Percentiles rank a stretch among this genome's conserved stretches.
phyloP scores from a whole-genome alignment of 2,888 invertebrate species.

The Patella ulyssiponensis region DNA sequence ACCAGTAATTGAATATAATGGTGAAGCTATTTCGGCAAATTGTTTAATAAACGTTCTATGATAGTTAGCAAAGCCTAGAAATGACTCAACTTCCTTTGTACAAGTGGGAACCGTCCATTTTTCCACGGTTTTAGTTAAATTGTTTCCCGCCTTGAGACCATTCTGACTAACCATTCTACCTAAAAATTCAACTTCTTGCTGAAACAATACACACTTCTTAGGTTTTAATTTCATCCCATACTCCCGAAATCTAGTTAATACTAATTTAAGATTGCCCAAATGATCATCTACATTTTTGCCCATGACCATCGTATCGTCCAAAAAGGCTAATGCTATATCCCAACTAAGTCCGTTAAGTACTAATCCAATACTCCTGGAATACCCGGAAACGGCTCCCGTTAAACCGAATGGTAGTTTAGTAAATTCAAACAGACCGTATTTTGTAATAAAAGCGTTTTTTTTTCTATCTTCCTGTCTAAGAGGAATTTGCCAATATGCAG shows the following conservation, averaged over 20 bases:
- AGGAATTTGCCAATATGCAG: slow-evolving; percentile 9
- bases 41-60: background rate
- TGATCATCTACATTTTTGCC: slow-evolving; percentile 13
- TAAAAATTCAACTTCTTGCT: background rate
- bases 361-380: background rate
- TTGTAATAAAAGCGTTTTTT: slow-evolving; percentile 22
- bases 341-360: background rate
- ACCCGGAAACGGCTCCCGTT: no score
- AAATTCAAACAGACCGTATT: slow-evolving; percentile 16
- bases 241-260: background rate
- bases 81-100: no score
- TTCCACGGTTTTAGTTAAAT: no score
- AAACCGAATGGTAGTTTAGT: background rate
- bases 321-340: slow-evolving; percentile 11
- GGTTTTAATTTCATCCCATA: background rate
- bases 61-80: background rate
- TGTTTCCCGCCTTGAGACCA: background rate
- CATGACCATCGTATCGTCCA: slow-evolving; percentile 16
- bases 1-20: slow-evolving; percentile 28
- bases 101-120: no score
- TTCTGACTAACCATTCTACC: slow-evolving; percentile 12
- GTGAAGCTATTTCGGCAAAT: slow-evolving; percentile 18
- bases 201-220: background rate
- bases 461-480: background rate
- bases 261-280: slow-evolving; percentile 13